A percentile compares a stretch with the other conserved stretches of the same genome.
Evolutionary conservation across 2,113 vertebrate species (phyloP).

Genomic region (Rhipidura dahli): DNA sequence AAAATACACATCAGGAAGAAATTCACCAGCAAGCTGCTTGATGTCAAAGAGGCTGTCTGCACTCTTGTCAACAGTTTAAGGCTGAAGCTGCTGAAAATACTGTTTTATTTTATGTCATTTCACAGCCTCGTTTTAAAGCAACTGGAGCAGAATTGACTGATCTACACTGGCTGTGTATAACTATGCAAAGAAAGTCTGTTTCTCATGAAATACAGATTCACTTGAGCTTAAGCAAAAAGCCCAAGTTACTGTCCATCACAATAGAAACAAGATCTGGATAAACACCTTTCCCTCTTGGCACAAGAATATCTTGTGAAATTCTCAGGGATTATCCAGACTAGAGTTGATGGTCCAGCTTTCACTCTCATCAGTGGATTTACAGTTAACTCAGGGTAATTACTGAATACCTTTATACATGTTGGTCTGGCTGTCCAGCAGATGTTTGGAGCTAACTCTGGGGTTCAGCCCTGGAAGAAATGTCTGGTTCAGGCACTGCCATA

Average conservation of each 20-base stretch:
- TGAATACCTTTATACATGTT: not conserved
- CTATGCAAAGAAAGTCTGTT: not conserved
- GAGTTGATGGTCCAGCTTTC: not conserved
- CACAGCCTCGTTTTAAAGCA: not conserved
- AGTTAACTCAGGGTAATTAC: not conserved
- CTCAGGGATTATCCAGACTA: not conserved
- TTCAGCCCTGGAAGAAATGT: not conserved
- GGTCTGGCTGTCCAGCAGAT: not conserved
- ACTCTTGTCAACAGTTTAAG: conserved; percentile 5
- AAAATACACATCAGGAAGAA: not conserved
- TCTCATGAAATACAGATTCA: not conserved
- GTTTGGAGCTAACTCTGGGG: not conserved
- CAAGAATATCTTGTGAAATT: not conserved
- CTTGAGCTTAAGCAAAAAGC: not conserved
- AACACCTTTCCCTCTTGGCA: not conserved
- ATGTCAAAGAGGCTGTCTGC: not conserved
- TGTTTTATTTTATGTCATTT: not conserved
- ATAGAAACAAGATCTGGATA: not conserved
- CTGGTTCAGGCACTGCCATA: not conserved
- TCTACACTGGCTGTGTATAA: not conserved
- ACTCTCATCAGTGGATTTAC: not conserved
- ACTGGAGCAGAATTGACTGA: not conserved
- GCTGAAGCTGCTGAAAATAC: conserved; percentile 29
- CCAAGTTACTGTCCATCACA: not conserved
- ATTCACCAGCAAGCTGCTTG: not conserved